A percentile compares a stretch with the other conserved stretches of the same genome.
These are phyloP conservation scores for Metellina segmentata DNA, from an alignment of 2,888 invertebrate genomes.

Conservation along the genomic window DNA sequence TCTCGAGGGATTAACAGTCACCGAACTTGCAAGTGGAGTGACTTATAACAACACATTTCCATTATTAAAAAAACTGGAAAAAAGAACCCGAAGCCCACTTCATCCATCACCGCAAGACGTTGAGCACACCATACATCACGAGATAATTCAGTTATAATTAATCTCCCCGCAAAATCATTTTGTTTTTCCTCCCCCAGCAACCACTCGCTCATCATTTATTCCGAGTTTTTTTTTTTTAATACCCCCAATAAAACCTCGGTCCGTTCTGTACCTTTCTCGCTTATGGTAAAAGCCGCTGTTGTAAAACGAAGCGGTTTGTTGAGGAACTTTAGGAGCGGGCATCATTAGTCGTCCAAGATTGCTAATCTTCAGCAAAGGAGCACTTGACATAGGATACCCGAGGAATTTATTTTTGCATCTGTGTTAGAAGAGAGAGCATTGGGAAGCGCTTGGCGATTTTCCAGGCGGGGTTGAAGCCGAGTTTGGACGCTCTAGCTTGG, in stretches of 20 bases:
- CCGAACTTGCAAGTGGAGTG: neutral
- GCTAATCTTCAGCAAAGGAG: slow-evolving; percentile 60
- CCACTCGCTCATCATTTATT: neutral
- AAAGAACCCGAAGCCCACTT: neutral
- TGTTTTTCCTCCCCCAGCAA: neutral
- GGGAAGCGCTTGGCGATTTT: slow-evolving; percentile 40
- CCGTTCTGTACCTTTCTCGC: neutral
- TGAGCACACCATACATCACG: neutral
- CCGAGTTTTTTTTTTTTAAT: neutral
- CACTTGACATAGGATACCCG: slow-evolving; percentile 49
- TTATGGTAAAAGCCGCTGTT: slow-evolving; percentile 18
- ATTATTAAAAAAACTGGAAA: too few relatives aligned
- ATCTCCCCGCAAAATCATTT: neutral
- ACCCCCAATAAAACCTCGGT: neutral
- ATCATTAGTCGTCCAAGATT: slow-evolving; percentile 54
- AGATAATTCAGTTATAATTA: neutral
- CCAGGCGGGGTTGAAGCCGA: slow-evolving; percentile 7
- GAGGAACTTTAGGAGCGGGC: slow-evolving; percentile 46
- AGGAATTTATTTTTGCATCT: slow-evolving; percentile 42
- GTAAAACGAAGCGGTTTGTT: slow-evolving; percentile 51
- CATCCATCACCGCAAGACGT: neutral
- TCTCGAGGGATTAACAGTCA: too few relatives aligned
- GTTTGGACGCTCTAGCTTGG: neutral
- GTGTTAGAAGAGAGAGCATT: neutral
- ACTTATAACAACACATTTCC: neutral